These are phyloP conservation scores for Pseudomugil tenellus DNA, from an alignment of 2,797 vertebrate genomes.

Conservation along the genomic window DNA sequence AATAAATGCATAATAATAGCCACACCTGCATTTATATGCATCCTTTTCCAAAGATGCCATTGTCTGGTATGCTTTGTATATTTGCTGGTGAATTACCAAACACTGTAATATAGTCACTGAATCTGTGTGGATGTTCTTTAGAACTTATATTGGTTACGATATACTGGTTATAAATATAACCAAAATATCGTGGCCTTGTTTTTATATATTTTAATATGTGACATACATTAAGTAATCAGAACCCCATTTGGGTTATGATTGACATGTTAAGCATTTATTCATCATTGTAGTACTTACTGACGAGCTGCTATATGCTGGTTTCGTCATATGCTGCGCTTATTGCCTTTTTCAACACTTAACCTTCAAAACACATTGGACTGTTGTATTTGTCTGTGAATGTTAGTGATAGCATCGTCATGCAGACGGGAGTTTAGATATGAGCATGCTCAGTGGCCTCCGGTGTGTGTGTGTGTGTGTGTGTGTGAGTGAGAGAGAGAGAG, in stretches of 20 bases:
- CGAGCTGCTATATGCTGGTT: constrained; percentile 5
- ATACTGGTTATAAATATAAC: constrained; percentile 1
- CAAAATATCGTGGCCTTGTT: constrained; percentile 1
- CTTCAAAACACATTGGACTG: constrained; percentile 24
- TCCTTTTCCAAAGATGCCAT: background rate
- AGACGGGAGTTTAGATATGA: constrained; percentile 63
- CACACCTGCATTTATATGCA: background rate
- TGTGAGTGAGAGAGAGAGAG: constrained; percentile 34
- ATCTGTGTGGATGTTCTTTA: background rate
- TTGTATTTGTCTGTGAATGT: constrained; percentile 47
- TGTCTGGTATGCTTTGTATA: background rate
- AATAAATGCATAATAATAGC: background rate
- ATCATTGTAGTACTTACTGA: background rate
- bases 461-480: constrained; percentile 24
- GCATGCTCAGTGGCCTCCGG: constrained; percentile 72
- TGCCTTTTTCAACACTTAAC: constrained; percentile 10
- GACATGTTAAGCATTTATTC: constrained; percentile 15
- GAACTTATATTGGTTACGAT: no score
- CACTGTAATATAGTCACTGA: background rate
- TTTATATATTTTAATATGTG: constrained; percentile 8
- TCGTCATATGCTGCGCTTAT: background rate
- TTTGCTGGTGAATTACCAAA: background rate
- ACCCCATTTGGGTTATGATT: background rate
- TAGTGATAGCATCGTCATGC: constrained; percentile 72
- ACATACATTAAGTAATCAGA: constrained; percentile 4